A percentile compares a stretch with the other conserved stretches of the same genome.
Evolutionary conservation across 1,140 invertebrate genomes (phyloP).

Genomic region (Aphis gossypii): DNA sequence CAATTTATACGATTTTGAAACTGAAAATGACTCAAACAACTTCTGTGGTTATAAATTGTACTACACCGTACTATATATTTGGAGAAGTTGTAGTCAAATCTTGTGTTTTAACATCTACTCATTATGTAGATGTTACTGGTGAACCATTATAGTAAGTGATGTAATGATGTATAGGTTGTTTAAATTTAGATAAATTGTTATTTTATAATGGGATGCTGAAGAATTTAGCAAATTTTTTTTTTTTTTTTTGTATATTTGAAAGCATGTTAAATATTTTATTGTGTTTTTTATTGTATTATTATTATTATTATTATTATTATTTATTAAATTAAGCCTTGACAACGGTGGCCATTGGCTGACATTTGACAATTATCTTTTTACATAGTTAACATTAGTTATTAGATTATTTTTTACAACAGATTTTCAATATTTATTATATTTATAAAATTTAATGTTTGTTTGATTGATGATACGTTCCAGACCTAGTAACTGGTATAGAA

Average conservation of each 20-base stretch:
- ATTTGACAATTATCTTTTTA: no score
- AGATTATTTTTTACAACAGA: no score
- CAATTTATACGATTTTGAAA: slow-evolving; percentile 76
- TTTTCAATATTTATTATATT: no score
- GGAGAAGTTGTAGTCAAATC: slow-evolving; percentile 89
- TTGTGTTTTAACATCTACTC: slow-evolving; percentile 80
- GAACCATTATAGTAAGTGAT: slow-evolving; percentile 76
- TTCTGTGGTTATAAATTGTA: slow-evolving; percentile 83
- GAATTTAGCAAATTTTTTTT: neutral
- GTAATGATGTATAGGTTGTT: neutral
- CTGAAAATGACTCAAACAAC: slow-evolving; percentile 78
- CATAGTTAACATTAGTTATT: no score
- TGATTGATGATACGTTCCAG: no score
- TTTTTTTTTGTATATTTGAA: neutral
- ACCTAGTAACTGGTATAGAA: no score
- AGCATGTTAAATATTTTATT: neutral
- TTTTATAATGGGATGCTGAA: neutral
- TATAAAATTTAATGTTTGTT: no score
- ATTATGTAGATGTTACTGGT: slow-evolving; percentile 91
- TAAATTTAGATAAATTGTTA: neutral
- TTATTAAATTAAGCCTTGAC: no score
- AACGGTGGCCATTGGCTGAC: no score
- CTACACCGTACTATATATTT: slow-evolving; percentile 87
- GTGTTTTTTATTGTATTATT: no score
- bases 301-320: no score